A percentile compares a stretch with the other conserved stretches of the same genome.
Evolutionary conservation across 2,113 vertebrate species (phyloP).

Genomic region (Ptilorrhoa leucosticta): DNA sequence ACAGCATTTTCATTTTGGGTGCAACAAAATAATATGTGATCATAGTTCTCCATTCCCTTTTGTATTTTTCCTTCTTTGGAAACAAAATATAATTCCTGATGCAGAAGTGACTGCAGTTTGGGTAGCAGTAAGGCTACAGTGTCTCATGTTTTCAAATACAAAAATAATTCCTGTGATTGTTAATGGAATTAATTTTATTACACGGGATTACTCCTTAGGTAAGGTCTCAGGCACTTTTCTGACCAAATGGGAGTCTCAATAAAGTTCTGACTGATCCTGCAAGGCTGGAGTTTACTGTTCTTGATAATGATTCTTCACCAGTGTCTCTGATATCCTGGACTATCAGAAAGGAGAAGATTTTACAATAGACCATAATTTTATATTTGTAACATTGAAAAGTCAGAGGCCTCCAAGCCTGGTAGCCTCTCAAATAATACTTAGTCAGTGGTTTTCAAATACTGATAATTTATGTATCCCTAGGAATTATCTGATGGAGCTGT

Average conservation of each 20-base stretch:
- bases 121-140: background rate
- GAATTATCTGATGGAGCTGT: background rate
- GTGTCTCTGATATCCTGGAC: background rate
- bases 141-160: background rate
- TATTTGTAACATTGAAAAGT: background rate
- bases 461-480: background rate
- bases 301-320: background rate
- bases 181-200: background rate
- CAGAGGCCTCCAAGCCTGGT: background rate
- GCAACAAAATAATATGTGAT: background rate
- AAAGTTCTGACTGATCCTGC: background rate
- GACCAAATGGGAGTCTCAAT: background rate
- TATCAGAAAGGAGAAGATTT: background rate
- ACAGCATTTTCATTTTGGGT: background rate
- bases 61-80: background rate
- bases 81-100: background rate
- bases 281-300: background rate
- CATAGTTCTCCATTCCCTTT: background rate
- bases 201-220: background rate
- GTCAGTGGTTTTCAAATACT: background rate
- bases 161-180: background rate
- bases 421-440: background rate
- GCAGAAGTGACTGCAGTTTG: background rate
- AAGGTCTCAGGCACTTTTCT: background rate
- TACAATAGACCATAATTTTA: background rate